phyloP scores from a whole-genome alignment of 2,888 invertebrate genomes.

The Agrotis exclamationis region DNA sequence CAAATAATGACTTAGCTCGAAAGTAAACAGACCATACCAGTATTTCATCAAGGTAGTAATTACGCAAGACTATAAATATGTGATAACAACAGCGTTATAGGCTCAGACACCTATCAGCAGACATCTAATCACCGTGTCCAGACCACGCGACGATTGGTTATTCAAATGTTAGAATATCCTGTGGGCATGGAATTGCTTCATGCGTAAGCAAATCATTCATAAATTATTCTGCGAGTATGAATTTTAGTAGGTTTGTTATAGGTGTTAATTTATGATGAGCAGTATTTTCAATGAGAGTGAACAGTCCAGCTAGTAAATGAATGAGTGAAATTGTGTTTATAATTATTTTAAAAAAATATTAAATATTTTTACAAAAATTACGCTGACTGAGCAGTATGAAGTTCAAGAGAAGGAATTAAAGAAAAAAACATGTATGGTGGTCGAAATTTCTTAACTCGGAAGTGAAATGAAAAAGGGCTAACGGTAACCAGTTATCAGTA shows the following conservation, averaged over 20 bases:
- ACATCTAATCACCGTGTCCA: slow-evolving; percentile 54
- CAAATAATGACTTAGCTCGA: neutral
- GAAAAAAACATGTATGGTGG: too few relatives aligned
- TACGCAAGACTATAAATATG: slow-evolving; percentile 46
- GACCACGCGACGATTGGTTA: slow-evolving; percentile 58
- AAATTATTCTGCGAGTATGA: slow-evolving; percentile 17
- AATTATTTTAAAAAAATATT: too few relatives aligned
- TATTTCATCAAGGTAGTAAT: slow-evolving; percentile 40
- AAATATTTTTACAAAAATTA: too few relatives aligned
- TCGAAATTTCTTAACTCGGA: too few relatives aligned
- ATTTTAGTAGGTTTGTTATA: neutral
- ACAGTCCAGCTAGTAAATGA: neutral
- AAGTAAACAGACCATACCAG: slow-evolving; percentile 19
- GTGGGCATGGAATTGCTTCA: slow-evolving; percentile 52
- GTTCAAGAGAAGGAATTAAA: too few relatives aligned
- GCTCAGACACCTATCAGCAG: slow-evolving; percentile 51
- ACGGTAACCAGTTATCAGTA: too few relatives aligned
- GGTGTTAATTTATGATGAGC: slow-evolving; percentile 3
- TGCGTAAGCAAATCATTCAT: slow-evolving; percentile 51
- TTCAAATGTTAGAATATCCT: slow-evolving; percentile 66
- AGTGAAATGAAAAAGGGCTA: too few relatives aligned
- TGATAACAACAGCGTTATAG: slow-evolving; percentile 44
- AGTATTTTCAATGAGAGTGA: neutral
- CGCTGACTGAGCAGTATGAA: too few relatives aligned
- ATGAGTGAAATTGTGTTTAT: neutral